Evolutionary conservation across 2,797 vertebrate species (phyloP), one percentile per base, ranked within the genome.

Genomic region (Holocentrus rufus): DNA sequence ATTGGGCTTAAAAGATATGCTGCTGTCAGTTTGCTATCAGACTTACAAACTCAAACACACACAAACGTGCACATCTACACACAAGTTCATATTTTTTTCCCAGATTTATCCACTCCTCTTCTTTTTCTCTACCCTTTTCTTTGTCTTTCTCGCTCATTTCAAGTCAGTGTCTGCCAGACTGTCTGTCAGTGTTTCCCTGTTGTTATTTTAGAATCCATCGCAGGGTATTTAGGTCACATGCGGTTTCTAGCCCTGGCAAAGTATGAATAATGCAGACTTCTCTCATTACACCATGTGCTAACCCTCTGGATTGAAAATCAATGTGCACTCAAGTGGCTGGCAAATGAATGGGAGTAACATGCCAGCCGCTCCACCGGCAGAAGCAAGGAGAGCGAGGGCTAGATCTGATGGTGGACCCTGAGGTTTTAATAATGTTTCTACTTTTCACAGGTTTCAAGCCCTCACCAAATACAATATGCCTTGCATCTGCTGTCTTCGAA

Each of bases 291-390:
- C 79, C 72, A 73, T 87, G 86, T 77, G 78, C 77, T 80, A 81
- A 82, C 87, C 82, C 74, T 81, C 81, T 87, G 78, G 77, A 90
- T 88, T 90, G 85, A 89, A 90, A 91, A 91, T 92, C 90, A 85
- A 88, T 87, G 88, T 81, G 81, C 83, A 75, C 82, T 84, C 83
- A 82, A 84, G 83, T 84, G 75, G 72, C 70, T 80, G 83, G 81
- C 76, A 77, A 85, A 85, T 73, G 70, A 86, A 81, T 67, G 69
- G 69, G 72, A 77, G 69, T 42, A 66, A 64, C 71, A 66, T 50
- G 18, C 65, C 69, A 49, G 61, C 70, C 64, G 2, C 52, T 42
- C 62, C 7, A 53, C 39, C 39, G 39, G 57, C 30, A 81, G 58
- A 60, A 25, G 65, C 18, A 15, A 47, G 34, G 62, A 46, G 54